A percentile compares a stretch with the other conserved stretches of the same genome.
phyloP scores from a whole-genome alignment of 2,797 vertebrate genomes.

The Glyptemys insculpta region DNA sequence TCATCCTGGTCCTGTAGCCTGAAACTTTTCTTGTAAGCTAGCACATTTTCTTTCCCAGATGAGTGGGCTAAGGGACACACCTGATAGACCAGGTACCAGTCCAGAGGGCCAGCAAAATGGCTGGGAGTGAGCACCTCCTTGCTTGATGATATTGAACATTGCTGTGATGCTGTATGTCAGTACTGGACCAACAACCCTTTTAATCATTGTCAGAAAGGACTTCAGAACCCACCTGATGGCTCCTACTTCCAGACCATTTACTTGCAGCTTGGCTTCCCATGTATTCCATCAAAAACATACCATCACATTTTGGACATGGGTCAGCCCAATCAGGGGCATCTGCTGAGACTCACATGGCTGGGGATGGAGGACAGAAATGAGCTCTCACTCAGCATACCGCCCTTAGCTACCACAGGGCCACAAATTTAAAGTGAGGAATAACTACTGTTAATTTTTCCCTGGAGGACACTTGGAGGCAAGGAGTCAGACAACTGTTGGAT shows the following conservation, averaged over 20 bases:
- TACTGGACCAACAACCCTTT: fast-evolving
- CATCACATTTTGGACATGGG: fast-evolving
- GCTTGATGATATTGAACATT: fast-evolving
- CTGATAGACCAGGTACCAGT: neutral
- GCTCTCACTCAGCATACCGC: neutral
- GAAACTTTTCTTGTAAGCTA: neutral
- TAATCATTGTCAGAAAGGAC: neutral
- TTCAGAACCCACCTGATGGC: neutral
- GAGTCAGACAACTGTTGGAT: neutral
- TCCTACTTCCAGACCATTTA: neutral
- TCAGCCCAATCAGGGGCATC: neutral
- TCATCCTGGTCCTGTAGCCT: neutral
- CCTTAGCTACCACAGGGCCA: neutral
- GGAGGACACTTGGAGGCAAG: neutral
- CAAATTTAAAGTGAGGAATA: neutral
- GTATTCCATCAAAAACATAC: neutral
- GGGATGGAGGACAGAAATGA: neutral
- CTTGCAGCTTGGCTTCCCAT: neutral
- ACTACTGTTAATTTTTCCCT: neutral
- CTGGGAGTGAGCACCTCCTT: neutral
- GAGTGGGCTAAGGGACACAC: fast-evolving
- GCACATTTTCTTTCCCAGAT: neutral
- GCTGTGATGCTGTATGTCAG: fast-evolving
- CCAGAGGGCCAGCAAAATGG: neutral
- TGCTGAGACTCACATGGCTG: neutral